A percentile compares a stretch with the other conserved stretches of the same genome.
phyloP scores from a whole-genome alignment of 2,797 vertebrate species.

The Sebastes nivosus region DNA sequence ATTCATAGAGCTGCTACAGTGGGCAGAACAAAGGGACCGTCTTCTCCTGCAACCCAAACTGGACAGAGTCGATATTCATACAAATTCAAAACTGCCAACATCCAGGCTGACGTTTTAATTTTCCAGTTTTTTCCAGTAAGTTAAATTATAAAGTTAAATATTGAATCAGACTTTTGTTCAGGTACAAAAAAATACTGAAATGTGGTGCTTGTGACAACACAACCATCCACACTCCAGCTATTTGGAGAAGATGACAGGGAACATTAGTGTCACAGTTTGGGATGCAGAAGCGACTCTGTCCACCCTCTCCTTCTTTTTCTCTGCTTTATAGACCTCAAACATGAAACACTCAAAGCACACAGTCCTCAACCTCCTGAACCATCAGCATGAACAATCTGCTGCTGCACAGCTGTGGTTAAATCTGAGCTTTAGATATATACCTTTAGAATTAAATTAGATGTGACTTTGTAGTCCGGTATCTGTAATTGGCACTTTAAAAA shows the following conservation, averaged over 20 bases:
- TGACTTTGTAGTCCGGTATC: neutral
- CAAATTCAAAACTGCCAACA: neutral
- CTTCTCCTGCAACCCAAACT: neutral
- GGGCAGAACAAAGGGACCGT: neutral
- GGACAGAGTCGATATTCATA: neutral
- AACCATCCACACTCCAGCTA: neutral
- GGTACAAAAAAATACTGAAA: neutral
- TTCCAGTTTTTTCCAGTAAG: neutral
- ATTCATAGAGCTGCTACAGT: slow-evolving; percentile 24
- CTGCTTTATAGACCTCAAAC: slow-evolving; percentile 42
- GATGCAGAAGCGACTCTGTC: slow-evolving; percentile 35
- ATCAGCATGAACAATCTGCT: slow-evolving; percentile 1
- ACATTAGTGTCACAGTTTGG: slow-evolving; percentile 12
- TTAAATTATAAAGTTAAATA: neutral
- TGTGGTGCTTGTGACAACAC: neutral
- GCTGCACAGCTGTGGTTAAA: neutral
- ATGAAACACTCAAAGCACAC: slow-evolving; percentile 63
- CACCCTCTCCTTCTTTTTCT: slow-evolving; percentile 25
- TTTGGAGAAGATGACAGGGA: neutral
- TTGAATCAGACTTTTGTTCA: neutral
- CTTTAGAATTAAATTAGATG: neutral
- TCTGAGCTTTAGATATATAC: neutral
- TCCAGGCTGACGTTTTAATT: neutral
- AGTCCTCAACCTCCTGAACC: neutral
- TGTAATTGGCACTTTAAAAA: slow-evolving; percentile 46